Percentiles rank a stretch among this genome's conserved stretches.
Conservation (phyloP, 1,140 invertebrate genomes). For the Nilaparvata lugens region DNA sequence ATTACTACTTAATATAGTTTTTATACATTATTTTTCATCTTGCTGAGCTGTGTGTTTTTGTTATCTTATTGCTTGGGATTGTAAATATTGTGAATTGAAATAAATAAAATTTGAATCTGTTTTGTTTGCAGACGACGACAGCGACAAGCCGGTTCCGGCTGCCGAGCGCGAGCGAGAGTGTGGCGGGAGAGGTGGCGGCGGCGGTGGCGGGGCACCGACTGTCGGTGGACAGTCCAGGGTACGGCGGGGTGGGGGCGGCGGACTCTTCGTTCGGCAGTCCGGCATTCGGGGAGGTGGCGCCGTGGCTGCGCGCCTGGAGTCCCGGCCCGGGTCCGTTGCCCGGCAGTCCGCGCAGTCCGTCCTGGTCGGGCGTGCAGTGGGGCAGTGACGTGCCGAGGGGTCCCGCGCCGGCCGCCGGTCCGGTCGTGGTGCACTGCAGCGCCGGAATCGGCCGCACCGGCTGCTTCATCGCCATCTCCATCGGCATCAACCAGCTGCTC, state of each 20-base stretch:
- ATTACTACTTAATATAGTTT: too few relatives aligned
- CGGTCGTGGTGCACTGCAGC: constrained; percentile 35
- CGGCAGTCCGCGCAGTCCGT: neutral
- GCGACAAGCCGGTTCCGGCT: too few relatives aligned
- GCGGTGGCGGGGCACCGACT: neutral
- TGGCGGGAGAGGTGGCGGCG: neutral
- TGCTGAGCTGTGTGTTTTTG: too few relatives aligned
- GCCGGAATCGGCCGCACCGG: constrained; percentile 88
- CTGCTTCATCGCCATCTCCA: constrained; percentile 86
- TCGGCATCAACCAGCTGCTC: constrained; percentile 75
- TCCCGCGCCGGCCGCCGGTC: neutral
- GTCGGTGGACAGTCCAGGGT: constrained; percentile 13
- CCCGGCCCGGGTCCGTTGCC: neutral
- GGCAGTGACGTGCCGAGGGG: constrained; percentile 6
- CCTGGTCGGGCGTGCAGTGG: constrained; percentile 9
- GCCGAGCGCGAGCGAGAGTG: neutral
- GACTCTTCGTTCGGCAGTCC: neutral
- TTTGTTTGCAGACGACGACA: too few relatives aligned
- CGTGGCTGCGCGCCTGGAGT: neutral
- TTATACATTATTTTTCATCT: too few relatives aligned
- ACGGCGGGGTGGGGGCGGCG: neutral
- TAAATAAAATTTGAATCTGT: too few relatives aligned
- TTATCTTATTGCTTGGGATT: too few relatives aligned
- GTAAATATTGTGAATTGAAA: too few relatives aligned
- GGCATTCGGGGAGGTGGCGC: neutral